Percentiles rank a stretch among this genome's conserved stretches.
Evolutionary conservation across 2,797 vertebrate genomes (phyloP).

Genomic region (Smutsia gigantea): DNA sequence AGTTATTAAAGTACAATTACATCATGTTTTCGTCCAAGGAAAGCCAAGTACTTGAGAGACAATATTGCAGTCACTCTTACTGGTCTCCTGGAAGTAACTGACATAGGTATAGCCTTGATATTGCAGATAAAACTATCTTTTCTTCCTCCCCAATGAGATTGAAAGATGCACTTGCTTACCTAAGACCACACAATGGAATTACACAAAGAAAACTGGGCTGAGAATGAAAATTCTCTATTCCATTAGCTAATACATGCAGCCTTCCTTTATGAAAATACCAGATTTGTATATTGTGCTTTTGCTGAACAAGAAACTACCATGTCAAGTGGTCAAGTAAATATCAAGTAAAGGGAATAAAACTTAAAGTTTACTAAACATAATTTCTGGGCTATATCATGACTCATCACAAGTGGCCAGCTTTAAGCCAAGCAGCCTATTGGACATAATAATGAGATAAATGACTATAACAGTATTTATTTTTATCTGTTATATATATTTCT

Average conservation of each 20-base stretch:
- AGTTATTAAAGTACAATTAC: conserved; percentile 77
- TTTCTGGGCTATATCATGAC: not conserved
- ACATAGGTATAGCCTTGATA: not conserved
- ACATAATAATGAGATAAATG: not conserved
- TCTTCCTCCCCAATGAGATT: not conserved
- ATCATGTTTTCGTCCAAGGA: conserved; percentile 69
- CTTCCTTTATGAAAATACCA: not conserved
- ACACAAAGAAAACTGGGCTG: not conserved
- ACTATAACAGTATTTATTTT: not conserved
- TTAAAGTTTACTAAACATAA: not conserved
- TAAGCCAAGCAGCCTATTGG: not conserved
- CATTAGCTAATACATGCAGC: not conserved
- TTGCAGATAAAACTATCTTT: not conserved
- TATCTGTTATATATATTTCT: not conserved
- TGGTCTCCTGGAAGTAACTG: conserved; percentile 19
- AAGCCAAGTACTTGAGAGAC: conserved; percentile 61
- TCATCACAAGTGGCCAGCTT: not conserved
- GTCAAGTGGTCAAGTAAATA: not conserved
- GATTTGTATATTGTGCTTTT: not conserved
- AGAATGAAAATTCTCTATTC: not conserved
- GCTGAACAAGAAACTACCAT: not conserved
- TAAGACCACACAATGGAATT: not conserved
- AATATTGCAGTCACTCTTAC: not conserved
- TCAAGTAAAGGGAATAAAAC: not conserved
- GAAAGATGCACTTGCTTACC: not conserved